Evolutionary conservation across 1,140 invertebrate species (phyloP), one percentile per base, ranked within the genome.

Genomic region (Leptestheria dahalacensis): DNA sequence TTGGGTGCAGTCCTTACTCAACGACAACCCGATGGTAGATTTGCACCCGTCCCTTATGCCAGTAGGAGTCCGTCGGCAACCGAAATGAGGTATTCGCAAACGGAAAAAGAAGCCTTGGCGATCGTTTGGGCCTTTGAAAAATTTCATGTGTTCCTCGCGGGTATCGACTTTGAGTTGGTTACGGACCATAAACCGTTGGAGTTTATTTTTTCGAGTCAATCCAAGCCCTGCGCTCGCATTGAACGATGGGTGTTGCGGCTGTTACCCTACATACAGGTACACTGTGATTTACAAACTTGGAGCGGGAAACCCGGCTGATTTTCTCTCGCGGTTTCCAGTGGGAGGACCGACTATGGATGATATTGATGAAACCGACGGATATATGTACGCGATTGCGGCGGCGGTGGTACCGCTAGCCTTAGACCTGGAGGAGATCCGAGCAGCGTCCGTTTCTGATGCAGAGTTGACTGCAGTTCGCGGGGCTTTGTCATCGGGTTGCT

Each of bases 1-100:
- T 57, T 77, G 21, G 73, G 72, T 3, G 69, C 68, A 25, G 68
- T 71, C 10, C 46, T 77, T 46, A 25, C 48, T 20, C 57, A 58
- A 48, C 20, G 25, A 46, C 10, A 23, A 6, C 9, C 3, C 1
- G 26, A 25, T 28, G 15, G 11, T 33, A 53, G 51, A 41, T 51
- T 61, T 20, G 28, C 59, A n/a, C 64, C 63, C 26, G 64, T 72
- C 21, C 64, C 67, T 3, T 72, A 68, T 64, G 66, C 68, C 10
- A 69, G 64, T 10, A 49, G 65, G 33, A 50, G 65, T n/a, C 56
- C 71, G 0, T 58, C 49, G 2, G 3, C 24, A 10, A 52, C 64
- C 1, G 67, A 72, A 52, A 49, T 62, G 48, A 50, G 64, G 11
- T 70, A 69, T 57, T 46, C 68, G 0, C 64, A 66, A 41, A 65